Percentiles rank a stretch among this genome's conserved stretches.
Evolutionary conservation across 2,888 invertebrate genomes (phyloP).

Genomic region (Rhopalosiphum nymphaeae): DNA sequence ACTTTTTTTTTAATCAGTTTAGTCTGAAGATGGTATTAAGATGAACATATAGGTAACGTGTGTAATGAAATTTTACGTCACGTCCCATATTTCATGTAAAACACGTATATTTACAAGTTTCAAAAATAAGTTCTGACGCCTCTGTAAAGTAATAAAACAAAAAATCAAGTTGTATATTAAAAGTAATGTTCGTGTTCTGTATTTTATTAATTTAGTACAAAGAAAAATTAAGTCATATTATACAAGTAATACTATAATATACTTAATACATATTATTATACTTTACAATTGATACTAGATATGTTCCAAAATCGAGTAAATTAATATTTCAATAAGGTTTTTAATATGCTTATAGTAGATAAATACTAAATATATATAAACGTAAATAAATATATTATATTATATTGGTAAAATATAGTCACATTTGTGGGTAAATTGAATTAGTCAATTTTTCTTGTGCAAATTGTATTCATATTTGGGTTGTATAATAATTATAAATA

Average conservation of each 20-base stretch:
- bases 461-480: background rate
- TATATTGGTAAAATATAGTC: too few species aligned
- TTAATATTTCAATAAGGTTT: background rate
- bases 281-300: background rate
- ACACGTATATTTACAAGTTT: constrained; percentile 52
- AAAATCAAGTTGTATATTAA: constrained; percentile 17
- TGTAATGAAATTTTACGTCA: constrained; percentile 32
- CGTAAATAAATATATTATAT: too few species aligned
- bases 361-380: background rate
- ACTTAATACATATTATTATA: background rate
- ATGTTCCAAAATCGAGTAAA: background rate
- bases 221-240: background rate
- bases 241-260: background rate
- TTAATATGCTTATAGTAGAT: background rate
- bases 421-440: background rate
- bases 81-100: constrained; percentile 52
- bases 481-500: background rate
- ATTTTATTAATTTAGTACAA: background rate
- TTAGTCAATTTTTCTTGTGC: background rate
- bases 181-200: background rate
- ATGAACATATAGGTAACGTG: background rate
- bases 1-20: constrained; percentile 46
- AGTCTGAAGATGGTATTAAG: constrained; percentile 10
- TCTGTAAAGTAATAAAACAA: constrained; percentile 9
- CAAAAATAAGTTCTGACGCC: constrained; percentile 5